Evolutionary conservation across 2,888 invertebrate species (phyloP).

Genomic region (Hemistola chrysoprasaria): DNA sequence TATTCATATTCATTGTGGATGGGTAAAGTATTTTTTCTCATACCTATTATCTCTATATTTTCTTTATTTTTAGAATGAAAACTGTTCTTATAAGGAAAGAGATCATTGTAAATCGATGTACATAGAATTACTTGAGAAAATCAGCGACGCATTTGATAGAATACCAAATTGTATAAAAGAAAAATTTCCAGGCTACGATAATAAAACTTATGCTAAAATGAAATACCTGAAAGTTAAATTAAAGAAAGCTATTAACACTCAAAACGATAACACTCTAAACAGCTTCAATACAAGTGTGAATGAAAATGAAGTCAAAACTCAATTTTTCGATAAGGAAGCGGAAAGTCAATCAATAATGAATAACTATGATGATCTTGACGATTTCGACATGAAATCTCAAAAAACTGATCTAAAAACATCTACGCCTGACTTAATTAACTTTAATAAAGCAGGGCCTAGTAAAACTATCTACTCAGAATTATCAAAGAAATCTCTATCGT

Average conservation of each 20-base stretch:
- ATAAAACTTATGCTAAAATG: slow-evolving; percentile 77
- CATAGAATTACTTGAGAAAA: slow-evolving; percentile 84
- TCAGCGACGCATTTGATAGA: slow-evolving; percentile 83
- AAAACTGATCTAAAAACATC: slow-evolving; percentile 37
- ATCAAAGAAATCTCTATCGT: slow-evolving; percentile 52
- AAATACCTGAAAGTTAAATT: slow-evolving; percentile 82
- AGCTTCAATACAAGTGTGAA: slow-evolving; percentile 33
- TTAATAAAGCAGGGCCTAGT: slow-evolving; percentile 39
- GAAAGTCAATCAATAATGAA: slow-evolving; percentile 39
- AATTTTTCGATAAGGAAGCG: no score
- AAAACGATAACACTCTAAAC: slow-evolving; percentile 52
- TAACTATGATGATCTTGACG: slow-evolving; percentile 43
- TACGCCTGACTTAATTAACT: slow-evolving; percentile 50
- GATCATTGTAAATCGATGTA: slow-evolving; percentile 77
- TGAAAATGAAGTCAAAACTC: slow-evolving; percentile 23
- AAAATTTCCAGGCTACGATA: slow-evolving; percentile 83
- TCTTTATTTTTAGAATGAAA: slow-evolving; percentile 36
- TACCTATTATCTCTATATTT: no score
- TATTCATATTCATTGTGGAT: no score
- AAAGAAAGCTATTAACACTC: slow-evolving; percentile 63
- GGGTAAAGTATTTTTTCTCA: no score
- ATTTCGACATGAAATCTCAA: slow-evolving; percentile 46
- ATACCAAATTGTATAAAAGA: slow-evolving; percentile 84
- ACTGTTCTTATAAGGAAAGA: slow-evolving; percentile 34
- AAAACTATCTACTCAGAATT: slow-evolving; percentile 54